Evolutionary conservation across 1,140 invertebrate species (phyloP).

Genomic region (Procambarus clarkii): DNA sequence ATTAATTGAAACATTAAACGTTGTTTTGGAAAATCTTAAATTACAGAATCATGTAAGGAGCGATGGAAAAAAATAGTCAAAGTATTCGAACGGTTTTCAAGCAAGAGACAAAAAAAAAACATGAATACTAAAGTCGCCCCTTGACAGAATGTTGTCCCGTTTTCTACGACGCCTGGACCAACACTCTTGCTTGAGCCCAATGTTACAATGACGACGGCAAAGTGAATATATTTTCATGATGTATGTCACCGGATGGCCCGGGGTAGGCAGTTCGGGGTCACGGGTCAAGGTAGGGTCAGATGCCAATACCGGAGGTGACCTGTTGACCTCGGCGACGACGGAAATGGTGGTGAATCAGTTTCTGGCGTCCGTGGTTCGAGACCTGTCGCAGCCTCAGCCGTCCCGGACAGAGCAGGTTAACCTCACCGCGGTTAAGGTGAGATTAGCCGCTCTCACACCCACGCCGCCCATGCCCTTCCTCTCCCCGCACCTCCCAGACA

Average conservation of each 20-base stretch:
- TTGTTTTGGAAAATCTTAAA: too few species aligned
- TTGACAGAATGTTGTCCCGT: too few species aligned
- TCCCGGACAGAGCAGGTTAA: slow-evolving; percentile 15
- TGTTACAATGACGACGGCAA: neutral
- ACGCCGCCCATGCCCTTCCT: neutral
- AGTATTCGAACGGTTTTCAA: too few species aligned
- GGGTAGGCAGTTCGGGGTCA: neutral
- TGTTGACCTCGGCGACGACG: slow-evolving; percentile 13
- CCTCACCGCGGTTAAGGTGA: slow-evolving; percentile 7
- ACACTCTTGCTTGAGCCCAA: neutral
- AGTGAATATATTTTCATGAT: neutral
- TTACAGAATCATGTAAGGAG: too few species aligned
- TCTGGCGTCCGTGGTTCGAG: neutral
- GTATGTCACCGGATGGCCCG: neutral
- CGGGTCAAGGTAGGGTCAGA: neutral
- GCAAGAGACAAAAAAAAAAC: too few species aligned
- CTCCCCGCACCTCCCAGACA: slow-evolving; percentile 15
- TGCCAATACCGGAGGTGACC: neutral
- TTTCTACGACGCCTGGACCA: neutral
- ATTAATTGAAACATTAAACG: too few species aligned
- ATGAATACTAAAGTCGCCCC: too few species aligned
- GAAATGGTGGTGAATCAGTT: slow-evolving; percentile 17
- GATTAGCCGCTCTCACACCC: neutral
- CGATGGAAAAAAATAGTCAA: too few species aligned
- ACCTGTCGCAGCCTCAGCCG: neutral